Base-by-base conservation (phyloP, 2,113 vertebrate genomes). In the Lanius ludovicianus region DNA sequence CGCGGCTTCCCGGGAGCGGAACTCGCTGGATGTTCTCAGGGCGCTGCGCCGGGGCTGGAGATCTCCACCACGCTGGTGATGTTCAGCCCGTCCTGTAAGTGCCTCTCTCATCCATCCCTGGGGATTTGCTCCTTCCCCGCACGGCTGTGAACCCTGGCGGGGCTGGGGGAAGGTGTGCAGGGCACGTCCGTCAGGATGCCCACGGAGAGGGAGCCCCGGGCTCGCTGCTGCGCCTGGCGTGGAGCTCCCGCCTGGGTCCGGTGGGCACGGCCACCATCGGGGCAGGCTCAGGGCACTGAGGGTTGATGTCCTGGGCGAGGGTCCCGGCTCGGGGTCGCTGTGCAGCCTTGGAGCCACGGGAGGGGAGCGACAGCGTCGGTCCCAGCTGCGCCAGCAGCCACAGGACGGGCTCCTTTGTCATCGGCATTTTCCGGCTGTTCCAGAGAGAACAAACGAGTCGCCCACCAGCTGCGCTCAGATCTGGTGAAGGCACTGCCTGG, bases 141-240 rank as follows among this genome's bases (percentile, higher is more conserved):
- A n/a, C n/a, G n/a, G n/a, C n/a, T n/a, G n/a, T n/a, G n/a, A n/a
- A n/a, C n/a, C n/a, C n/a, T n/a, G n/a, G n/a, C 6, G 1, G 74
- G 74, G 13, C 18, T 11, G 37, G 8, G 50, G 47, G 7, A 13
- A 31, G 41, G n/a, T 0, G 9, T 2, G 2, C 8, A 0, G 20
- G 84, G 67, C 59, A 3, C 41, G 3, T 64, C 90, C 47, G 4
- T 8, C 4, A 1, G 52, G 24, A 6, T 2, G 59, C 2, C 0
- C 30, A 0, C 0, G 11, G 49, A 17, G 20, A 46, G 8, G 1
- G 27, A 41, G 0, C 35, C 7, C 30, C 2, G 31, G 52, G 4
- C 0, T 31, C 5, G 15, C 3, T 3, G 13, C 84, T 3, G 52
- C 35, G 35, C 11, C 16, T 4, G 49, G 35, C 4, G 5, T 5